Evolutionary conservation across 2,113 vertebrate species (phyloP).

Genomic region (Eolophus roseicapilla): DNA sequence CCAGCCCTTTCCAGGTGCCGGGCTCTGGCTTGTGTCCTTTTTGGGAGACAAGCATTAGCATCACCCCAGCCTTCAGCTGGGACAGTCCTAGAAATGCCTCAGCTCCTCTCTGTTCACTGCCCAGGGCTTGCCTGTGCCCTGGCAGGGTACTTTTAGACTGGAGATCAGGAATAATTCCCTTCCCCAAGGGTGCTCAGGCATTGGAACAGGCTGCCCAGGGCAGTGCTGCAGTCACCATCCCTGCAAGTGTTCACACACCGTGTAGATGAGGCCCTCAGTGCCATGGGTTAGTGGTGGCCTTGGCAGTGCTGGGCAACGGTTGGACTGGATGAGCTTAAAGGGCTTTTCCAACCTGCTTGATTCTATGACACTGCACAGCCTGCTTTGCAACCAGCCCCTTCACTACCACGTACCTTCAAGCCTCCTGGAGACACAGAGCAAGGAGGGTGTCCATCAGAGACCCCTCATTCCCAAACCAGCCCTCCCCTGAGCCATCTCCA

Average conservation of each 20-base stretch:
- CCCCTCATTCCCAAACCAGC: background rate
- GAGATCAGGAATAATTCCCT: background rate
- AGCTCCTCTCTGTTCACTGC: rapidly evolving
- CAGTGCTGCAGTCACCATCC: no score
- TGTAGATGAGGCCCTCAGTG: background rate
- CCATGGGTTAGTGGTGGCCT: background rate
- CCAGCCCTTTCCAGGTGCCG: background rate
- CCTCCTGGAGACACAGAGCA: rapidly evolving
- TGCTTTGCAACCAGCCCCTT: background rate
- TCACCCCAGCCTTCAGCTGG: background rate
- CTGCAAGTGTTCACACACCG: no score
- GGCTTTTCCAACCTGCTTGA: background rate
- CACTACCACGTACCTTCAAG: rapidly evolving
- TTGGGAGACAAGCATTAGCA: background rate
- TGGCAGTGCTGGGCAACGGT: background rate
- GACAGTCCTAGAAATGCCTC: background rate
- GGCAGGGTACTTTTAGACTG: background rate
- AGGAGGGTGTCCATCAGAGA: background rate
- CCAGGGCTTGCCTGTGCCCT: background rate
- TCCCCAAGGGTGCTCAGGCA: background rate
- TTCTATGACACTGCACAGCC: background rate
- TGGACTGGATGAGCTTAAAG: background rate
- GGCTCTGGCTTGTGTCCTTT: background rate
- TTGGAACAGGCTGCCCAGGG: background rate
- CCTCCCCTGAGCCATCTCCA: background rate